Conservation (phyloP, 2,113 vertebrate genomes). For the Ploceus nigricollis region DNA sequence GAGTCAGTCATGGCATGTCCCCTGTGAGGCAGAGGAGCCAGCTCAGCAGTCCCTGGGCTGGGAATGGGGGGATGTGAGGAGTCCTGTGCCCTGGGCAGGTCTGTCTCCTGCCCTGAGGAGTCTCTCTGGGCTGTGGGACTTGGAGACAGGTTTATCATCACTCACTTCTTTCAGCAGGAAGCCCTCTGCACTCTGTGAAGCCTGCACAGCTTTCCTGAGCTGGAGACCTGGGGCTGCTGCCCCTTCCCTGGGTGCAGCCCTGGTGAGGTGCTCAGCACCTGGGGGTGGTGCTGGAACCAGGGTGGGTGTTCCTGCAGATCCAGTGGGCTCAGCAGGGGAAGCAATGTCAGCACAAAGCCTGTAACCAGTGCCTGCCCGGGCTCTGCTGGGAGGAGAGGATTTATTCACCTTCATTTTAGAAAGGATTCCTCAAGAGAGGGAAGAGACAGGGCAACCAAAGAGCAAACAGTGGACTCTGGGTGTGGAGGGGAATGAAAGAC, state of each 20-base stretch:
- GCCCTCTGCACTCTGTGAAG: background rate
- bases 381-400: background rate
- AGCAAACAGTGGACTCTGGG: background rate
- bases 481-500: background rate
- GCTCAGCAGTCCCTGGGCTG: background rate
- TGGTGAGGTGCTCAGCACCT: accelerated
- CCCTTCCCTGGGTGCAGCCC: background rate
- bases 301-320: accelerated
- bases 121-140: background rate
- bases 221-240: accelerated
- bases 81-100: background rate
- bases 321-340: background rate
- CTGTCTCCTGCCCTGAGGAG: background rate
- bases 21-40: background rate
- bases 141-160: background rate
- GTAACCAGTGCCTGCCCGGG: accelerated
- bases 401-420: background rate
- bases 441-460: background rate
- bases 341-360: accelerated
- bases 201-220: background rate
- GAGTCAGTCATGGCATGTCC: background rate
- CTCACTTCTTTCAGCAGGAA: background rate
- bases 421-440: background rate
- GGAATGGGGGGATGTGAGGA: background rate
- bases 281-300: background rate